Evolutionary conservation across 2,797 vertebrate species (phyloP).

Genomic region (Poeciliopsis turneri): DNA sequence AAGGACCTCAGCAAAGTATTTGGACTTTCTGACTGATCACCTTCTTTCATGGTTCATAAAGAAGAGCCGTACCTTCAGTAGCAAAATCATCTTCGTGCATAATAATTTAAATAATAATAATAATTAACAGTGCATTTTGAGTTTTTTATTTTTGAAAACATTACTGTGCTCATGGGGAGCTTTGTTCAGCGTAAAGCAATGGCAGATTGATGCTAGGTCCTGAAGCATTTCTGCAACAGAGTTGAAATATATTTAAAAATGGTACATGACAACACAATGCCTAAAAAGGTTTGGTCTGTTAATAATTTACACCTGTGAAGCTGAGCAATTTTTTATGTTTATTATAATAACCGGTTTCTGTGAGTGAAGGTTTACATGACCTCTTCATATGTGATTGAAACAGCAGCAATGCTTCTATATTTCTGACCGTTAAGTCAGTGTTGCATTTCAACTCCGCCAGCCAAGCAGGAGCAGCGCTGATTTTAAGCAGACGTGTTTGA

Average conservation of each 20-base stretch:
- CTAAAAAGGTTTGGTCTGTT: conserved; percentile 11
- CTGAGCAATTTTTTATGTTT: conserved; percentile 12
- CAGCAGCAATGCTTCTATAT: conserved; percentile 24
- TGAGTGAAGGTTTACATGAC: conserved; percentile 26
- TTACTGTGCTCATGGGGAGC: too few relatives aligned
- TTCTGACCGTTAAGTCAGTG: conserved; percentile 13
- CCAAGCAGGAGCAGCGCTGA: conserved; percentile 56
- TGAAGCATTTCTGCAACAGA: neutral
- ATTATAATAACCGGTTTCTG: conserved; percentile 14
- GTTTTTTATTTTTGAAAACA: too few relatives aligned
- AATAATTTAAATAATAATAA: too few relatives aligned
- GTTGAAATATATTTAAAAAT: neutral
- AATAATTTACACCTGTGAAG: conserved; percentile 7
- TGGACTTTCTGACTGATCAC: too few relatives aligned
- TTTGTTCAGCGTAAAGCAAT: neutral
- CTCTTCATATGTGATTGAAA: conserved; percentile 27
- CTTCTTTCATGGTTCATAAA: too few relatives aligned
- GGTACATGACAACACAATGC: neutral
- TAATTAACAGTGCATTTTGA: too few relatives aligned
- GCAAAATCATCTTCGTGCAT: too few relatives aligned
- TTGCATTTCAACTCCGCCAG: conserved; percentile 16
- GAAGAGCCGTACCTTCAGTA: too few relatives aligned
- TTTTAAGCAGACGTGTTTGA: conserved; percentile 58
- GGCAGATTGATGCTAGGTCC: neutral
- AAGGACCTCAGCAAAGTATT: too few relatives aligned